Evolutionary conservation across 2,888 invertebrate species (phyloP).

Genomic region (Alloplasta piceator): DNA sequence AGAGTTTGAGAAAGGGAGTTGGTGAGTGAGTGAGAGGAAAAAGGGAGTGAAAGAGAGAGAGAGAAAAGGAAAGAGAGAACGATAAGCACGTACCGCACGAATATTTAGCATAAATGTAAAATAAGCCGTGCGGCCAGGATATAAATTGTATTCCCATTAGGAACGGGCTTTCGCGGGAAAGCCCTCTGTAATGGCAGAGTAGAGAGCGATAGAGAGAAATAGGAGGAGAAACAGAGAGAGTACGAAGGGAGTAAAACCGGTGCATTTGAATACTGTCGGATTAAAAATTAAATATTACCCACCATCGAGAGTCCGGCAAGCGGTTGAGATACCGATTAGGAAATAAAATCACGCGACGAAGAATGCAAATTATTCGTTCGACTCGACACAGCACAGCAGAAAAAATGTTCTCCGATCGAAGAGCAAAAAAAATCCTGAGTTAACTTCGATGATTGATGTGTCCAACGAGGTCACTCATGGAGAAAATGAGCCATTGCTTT

Average conservation of each 20-base stretch:
- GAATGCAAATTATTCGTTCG: conserved; percentile 32
- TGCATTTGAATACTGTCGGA: conserved; percentile 81
- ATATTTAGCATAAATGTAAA: conserved; percentile 81
- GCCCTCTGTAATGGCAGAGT: conserved; percentile 13
- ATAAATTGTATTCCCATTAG: conserved; percentile 83
- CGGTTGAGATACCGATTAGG: conserved; percentile 72
- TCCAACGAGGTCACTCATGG: not conserved
- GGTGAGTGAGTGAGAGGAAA: not conserved
- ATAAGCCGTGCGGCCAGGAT: conserved; percentile 75
- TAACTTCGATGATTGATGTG: conserved; percentile 41
- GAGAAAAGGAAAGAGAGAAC: conserved; percentile 34
- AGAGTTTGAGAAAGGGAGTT: not conserved
- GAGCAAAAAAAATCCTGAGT: conserved; percentile 34
- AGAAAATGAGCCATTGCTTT: too few species aligned
- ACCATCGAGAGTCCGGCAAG: conserved; percentile 63
- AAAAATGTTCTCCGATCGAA: not conserved
- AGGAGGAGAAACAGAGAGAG: too few species aligned
- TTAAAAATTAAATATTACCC: conserved; percentile 82
- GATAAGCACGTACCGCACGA: conserved; percentile 69
- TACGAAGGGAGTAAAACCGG: conserved; percentile 57
- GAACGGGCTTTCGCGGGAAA: conserved; percentile 59
- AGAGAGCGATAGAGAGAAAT: conserved; percentile 28
- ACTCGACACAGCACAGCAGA: too few species aligned
- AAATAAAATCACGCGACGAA: conserved; percentile 30
- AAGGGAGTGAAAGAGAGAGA: conserved; percentile 22